Conservation (phyloP, 2,888 invertebrate genomes). For the Stomorhina lunata region DNA sequence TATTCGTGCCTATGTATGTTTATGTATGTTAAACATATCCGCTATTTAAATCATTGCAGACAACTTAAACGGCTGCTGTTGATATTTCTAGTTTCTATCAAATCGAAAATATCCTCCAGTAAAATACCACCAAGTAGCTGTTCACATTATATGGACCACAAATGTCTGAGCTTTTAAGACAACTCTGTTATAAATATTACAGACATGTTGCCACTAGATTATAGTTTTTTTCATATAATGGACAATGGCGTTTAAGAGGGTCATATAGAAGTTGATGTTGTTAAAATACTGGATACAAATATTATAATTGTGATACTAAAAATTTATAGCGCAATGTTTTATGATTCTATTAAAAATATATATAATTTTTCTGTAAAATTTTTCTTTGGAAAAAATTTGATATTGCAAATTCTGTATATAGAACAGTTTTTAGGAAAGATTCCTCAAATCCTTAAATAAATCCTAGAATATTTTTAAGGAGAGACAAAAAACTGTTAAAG, state of each 20-base stretch:
- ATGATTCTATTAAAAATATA: too few species aligned
- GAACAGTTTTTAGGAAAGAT: too few species aligned
- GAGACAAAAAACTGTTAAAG: too few species aligned
- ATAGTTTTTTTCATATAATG: not conserved
- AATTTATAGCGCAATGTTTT: too few species aligned
- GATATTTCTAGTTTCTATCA: slow-evolving; percentile 42
- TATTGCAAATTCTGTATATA: too few species aligned
- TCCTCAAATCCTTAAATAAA: too few species aligned
- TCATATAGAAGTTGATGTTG: not conserved
- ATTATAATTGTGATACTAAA: too few species aligned
- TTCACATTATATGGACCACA: not conserved
- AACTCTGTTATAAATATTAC: slow-evolving; percentile 15
- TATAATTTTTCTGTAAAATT: too few species aligned
- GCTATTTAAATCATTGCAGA: slow-evolving; percentile 49
- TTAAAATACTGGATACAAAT: too few species aligned
- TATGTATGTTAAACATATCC: slow-evolving; percentile 36
- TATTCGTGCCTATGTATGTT: not conserved
- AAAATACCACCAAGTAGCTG: slow-evolving; percentile 29
- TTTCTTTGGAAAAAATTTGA: too few species aligned
- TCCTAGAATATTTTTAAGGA: too few species aligned
- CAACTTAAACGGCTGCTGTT: slow-evolving; percentile 46
- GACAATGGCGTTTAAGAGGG: not conserved
- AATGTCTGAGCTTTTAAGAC: not conserved
- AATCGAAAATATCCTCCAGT: slow-evolving; percentile 38
- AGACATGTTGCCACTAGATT: slow-evolving; percentile 9